Conservation (phyloP, 2,113 vertebrate genomes). For the Caranx melampygus region DNA sequence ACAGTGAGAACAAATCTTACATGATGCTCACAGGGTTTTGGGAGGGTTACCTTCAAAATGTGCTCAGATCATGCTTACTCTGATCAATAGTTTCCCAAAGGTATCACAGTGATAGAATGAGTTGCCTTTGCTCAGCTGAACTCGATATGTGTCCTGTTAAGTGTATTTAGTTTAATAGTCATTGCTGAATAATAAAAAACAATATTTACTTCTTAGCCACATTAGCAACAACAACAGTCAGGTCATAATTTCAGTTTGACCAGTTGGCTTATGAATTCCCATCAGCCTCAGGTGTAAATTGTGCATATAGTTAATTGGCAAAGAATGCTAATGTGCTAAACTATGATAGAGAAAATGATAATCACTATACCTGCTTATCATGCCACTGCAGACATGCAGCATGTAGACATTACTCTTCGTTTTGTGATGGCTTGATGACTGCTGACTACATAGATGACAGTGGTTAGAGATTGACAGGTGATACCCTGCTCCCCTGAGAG, state of each 20-base stretch:
- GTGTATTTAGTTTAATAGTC: neutral
- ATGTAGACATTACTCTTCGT: neutral
- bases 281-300: neutral
- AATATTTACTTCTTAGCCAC: neutral
- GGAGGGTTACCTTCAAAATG: slow-evolving; percentile 26
- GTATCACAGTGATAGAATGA: slow-evolving; percentile 1
- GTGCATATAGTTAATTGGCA: neutral
- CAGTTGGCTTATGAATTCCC: neutral
- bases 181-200: neutral
- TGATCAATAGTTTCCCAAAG: slow-evolving; percentile 7
- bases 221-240: too few species aligned
- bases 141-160: neutral
- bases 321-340: neutral
- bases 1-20: slow-evolving; percentile 43
- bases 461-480: neutral
- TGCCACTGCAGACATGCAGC: neutral
- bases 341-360: neutral
- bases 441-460: neutral
- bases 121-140: neutral
- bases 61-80: neutral
- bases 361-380: neutral
- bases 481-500: neutral
- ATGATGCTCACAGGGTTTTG: slow-evolving; percentile 29
- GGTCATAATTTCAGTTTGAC: neutral
- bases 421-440: neutral